Base-by-base conservation (phyloP, 2,113 vertebrate species). In the Cryptotis parvus region DNA sequence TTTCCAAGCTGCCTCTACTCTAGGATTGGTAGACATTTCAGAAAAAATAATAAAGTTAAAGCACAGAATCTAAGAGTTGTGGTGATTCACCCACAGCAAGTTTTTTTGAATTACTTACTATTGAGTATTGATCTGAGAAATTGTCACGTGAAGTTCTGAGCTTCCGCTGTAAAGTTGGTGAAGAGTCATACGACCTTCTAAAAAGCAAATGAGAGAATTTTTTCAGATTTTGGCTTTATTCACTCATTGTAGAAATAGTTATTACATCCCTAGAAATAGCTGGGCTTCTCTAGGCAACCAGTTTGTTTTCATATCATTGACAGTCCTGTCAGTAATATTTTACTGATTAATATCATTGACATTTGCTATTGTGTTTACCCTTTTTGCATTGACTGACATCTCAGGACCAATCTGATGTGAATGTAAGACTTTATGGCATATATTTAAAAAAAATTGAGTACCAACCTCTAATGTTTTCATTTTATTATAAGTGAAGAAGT, bases 291-390 rank as follows among this genome's bases (percentile, higher is more conserved):
- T 83, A 88, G 95, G 66, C 79, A 95, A 41, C 52, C 65, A 77
- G 85, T 78, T 88, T 94, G 85, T 90, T 95, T 95, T 78, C 66
- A 88, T 86, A 24, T 78, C 88, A 73, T 74, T 80, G 81, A 63
- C 65, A 88, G 74, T 83, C 63, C 31, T 58, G 75, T 84, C 39
- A 49, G 14, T 49, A 14, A 49, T 49, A 49, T 49, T 49, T 49
- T 49, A 49, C 45, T 49, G 9, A 49, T 49, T 49, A 49, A 49
- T 49, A 49, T 49, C 45, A 10, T 49, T 49, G 45, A 49, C 95
- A 31, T 92, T 73, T 49, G 55, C 45, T 73, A 92, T 43, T 85
- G 79, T 80, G 35, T 86, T 93, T 91, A n/a, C 52, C 52, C 86
- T 90, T n/a, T 85, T 94, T 90, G 29, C 79, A 45, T 55, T 83